Evolutionary conservation across 2,888 invertebrate genomes (phyloP).

Genomic region (Rhingia campestris): DNA sequence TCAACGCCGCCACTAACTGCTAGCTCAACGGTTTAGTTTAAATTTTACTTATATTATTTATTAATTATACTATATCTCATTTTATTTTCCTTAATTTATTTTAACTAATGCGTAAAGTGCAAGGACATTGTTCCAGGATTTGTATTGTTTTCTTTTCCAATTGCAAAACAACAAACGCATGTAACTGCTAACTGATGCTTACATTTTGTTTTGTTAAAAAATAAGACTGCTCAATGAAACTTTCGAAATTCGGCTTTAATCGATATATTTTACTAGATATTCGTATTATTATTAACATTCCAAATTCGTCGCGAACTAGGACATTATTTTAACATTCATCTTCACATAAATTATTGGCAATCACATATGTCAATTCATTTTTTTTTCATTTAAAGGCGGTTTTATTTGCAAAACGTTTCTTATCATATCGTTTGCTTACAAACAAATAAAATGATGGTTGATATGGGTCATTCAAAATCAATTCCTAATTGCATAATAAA

Average conservation of each 20-base stretch:
- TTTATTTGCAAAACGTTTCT: no score
- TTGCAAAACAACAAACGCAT: conserved; percentile 50
- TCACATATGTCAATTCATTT: no score
- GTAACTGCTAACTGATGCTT: conserved; percentile 14
- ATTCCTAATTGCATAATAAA: no score
- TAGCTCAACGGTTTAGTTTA: conserved; percentile 82
- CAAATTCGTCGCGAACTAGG: background rate
- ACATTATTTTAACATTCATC: no score
- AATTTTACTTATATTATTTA: conserved; percentile 46
- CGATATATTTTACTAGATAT: background rate
- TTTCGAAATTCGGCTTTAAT: conserved; percentile 31
- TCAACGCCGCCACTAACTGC: conserved; percentile 80
- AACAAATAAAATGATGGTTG: no score
- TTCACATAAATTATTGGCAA: no score
- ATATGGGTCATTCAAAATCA: no score
- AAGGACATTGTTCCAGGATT: conserved; percentile 33
- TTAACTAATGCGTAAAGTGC: conserved; percentile 21
- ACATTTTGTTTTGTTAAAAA: conserved; percentile 14
- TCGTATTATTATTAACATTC: conserved; percentile 42
- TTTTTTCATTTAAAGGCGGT: no score
- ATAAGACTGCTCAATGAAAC: conserved; percentile 30
- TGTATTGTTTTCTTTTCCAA: conserved; percentile 22
- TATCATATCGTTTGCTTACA: no score
- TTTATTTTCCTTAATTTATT: conserved; percentile 18
- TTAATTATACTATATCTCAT: conserved; percentile 31